Conservation (phyloP, 2,113 vertebrate species). For the Abramis brama region DNA sequence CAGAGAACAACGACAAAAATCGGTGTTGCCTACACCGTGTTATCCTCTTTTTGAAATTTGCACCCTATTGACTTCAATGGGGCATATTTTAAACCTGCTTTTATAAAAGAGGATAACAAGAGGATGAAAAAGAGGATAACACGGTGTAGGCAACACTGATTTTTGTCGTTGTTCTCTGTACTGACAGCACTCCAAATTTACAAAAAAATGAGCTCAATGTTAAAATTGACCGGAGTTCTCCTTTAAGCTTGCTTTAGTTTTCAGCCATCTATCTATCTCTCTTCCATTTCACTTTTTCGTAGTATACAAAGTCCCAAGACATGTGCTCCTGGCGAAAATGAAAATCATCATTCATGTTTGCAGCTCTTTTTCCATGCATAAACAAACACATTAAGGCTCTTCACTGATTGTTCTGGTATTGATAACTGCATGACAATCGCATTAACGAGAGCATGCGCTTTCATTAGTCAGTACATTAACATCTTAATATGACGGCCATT, state of each 20-base stretch:
- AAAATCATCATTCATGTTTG: not conserved
- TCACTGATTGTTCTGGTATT: conserved; percentile 54
- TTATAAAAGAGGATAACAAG: too few relatives aligned
- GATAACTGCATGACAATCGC: conserved; percentile 55
- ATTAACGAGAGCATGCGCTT: conserved; percentile 52
- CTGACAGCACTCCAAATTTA: too few relatives aligned
- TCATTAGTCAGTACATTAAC: conserved; percentile 59
- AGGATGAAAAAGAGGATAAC: too few relatives aligned
- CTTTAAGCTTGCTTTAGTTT: conserved; percentile 6
- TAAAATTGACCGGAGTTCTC: too few relatives aligned
- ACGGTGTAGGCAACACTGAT: too few relatives aligned
- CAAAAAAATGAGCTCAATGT: too few relatives aligned
- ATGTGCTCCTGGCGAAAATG: not conserved
- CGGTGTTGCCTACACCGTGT: too few relatives aligned
- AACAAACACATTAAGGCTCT: conserved; percentile 54
- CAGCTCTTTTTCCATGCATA: conserved; percentile 29
- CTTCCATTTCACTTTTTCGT: not conserved
- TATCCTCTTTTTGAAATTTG: too few relatives aligned
- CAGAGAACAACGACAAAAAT: too few relatives aligned
- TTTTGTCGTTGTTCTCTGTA: too few relatives aligned
- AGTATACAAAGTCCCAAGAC: not conserved
- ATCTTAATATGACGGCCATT: conserved; percentile 60
- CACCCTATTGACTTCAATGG: too few relatives aligned
- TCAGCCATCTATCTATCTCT: not conserved
- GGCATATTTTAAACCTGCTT: too few relatives aligned